phyloP scores from a whole-genome alignment of 2,113 vertebrate species.

The Hipposideros armiger region DNA sequence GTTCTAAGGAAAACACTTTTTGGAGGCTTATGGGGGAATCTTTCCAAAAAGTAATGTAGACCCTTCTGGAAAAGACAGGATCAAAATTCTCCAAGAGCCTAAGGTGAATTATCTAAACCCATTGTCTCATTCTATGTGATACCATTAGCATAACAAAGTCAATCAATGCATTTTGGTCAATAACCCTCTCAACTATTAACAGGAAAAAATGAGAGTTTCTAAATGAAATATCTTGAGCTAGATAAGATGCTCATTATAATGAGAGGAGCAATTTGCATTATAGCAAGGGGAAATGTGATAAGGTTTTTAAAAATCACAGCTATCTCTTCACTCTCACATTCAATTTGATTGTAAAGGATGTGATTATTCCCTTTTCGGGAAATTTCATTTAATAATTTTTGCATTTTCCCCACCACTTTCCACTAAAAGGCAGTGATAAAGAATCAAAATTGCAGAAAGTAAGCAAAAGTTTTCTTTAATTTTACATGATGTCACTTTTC shows the following conservation, averaged over 20 bases:
- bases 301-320: conserved; percentile 44
- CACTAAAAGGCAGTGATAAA: not conserved
- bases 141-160: conserved; percentile 72
- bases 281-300: conserved; percentile 41
- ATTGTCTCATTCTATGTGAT: conserved; percentile 35
- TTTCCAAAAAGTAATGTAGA: not conserved
- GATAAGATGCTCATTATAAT: conserved; percentile 50
- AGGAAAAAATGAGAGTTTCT: conserved; percentile 54
- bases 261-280: conserved; percentile 73
- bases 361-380: conserved; percentile 70
- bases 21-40: not conserved
- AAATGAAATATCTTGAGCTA: conserved; percentile 66
- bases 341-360: conserved; percentile 70
- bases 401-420: not conserved
- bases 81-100: conserved; percentile 46
- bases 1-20: conserved; percentile 20
- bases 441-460: not conserved
- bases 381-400: conserved; percentile 67
- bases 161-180: conserved; percentile 68
- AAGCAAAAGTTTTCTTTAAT: not conserved
- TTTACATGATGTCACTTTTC: not conserved
- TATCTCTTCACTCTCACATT: conserved; percentile 60
- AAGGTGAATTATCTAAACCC: not conserved
- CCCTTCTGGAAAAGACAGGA: conserved; percentile 47
- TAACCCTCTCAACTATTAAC: conserved; percentile 73